These are phyloP conservation scores for Ceriagrion tenellum DNA, from an alignment of 2,888 invertebrate species.

Conservation along the genomic window DNA sequence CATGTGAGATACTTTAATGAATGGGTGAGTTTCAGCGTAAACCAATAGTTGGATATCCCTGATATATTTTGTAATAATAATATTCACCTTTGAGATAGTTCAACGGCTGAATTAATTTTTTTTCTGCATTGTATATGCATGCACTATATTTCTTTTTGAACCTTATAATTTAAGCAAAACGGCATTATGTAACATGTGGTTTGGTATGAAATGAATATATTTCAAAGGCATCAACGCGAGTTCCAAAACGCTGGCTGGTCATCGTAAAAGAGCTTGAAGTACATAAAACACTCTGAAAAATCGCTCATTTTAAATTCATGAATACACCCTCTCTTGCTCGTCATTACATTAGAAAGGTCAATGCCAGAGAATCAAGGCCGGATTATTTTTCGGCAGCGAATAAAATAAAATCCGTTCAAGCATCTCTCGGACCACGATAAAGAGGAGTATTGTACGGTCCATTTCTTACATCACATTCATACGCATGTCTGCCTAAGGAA, in stretches of 20 bases:
- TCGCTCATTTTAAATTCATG: neutral
- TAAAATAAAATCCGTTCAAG: neutral
- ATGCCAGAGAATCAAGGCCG: slow-evolving; percentile 29
- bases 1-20: too few relatives aligned
- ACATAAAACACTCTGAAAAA: neutral
- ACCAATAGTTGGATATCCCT: too few relatives aligned
- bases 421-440: neutral
- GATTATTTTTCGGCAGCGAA: slow-evolving; percentile 13
- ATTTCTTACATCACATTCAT: neutral
- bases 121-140: too few relatives aligned
- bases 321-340: neutral
- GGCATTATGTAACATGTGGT: too few relatives aligned
- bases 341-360: neutral
- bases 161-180: too few relatives aligned
- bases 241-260: neutral
- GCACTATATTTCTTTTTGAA: too few relatives aligned
- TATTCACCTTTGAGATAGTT: too few relatives aligned
- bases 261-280: neutral
- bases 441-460: neutral
- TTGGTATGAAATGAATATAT: too few relatives aligned
- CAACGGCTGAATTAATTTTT: too few relatives aligned
- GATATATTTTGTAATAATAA: too few relatives aligned
- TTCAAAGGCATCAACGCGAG: too few relatives aligned
- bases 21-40: too few relatives aligned
- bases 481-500: neutral